These are phyloP conservation scores for Parasteatoda lunata DNA, from an alignment of 2,888 invertebrate genomes.

Conservation along the genomic window DNA sequence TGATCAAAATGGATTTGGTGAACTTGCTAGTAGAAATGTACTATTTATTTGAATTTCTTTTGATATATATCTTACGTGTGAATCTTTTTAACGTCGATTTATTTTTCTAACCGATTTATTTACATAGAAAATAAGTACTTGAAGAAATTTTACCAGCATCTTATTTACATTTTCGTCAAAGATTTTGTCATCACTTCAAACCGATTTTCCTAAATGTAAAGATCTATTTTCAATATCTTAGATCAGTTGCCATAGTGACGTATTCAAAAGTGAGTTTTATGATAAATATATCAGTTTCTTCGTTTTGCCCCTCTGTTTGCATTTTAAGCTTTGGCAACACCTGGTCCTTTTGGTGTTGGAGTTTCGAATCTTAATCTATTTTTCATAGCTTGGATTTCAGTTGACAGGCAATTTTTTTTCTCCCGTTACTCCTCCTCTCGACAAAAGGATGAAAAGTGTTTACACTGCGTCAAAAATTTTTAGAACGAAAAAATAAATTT, in stretches of 20 bases:
- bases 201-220: no score
- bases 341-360: conserved; percentile 30
- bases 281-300: conserved; percentile 51
- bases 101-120: no score
- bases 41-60: no score
- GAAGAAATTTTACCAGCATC: no score
- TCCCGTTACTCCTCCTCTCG: neutral
- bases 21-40: no score
- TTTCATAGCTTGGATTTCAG: conserved; percentile 47
- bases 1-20: no score
- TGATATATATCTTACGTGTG: no score
- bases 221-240: conserved; percentile 23
- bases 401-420: neutral
- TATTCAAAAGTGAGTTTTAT: conserved; percentile 58
- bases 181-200: no score
- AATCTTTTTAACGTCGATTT: no score
- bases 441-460: neutral
- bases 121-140: no score
- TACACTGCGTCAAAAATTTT: neutral
- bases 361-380: conserved; percentile 48
- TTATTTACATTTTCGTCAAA: no score
- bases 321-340: conserved; percentile 34
- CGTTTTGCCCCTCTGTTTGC: conserved; percentile 22
- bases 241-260: conserved; percentile 45
- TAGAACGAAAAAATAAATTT: neutral